Evolutionary conservation across 2,888 invertebrate genomes (phyloP).

Genomic region (Hirtodrosophila trivittata): DNA sequence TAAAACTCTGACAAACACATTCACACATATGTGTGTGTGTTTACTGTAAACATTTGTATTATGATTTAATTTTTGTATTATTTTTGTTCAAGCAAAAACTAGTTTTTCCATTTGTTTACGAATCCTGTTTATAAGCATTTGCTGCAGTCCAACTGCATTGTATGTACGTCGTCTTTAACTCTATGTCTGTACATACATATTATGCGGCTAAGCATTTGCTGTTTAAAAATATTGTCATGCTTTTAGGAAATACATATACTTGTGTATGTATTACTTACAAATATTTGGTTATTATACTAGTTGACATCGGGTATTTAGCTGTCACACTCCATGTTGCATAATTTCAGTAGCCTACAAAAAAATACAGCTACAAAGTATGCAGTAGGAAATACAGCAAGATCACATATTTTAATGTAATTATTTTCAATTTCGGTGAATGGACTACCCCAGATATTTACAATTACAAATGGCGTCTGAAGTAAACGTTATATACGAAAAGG

Average conservation of each 20-base stretch:
- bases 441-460: too few species aligned
- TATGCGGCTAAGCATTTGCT: neutral
- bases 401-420: too few species aligned
- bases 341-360: neutral
- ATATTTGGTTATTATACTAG: too few species aligned
- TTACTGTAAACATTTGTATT: neutral
- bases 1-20: neutral
- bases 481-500: neutral
- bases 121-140: constrained; percentile 2
- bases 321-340: neutral
- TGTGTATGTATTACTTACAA: neutral
- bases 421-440: too few species aligned
- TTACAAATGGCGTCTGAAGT: too few species aligned
- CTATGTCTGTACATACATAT: neutral
- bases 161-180: too few species aligned
- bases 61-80: neutral
- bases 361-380: constrained; percentile 3
- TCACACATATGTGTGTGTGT: neutral
- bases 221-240: neutral
- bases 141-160: neutral
- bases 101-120: constrained; percentile 8
- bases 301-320: neutral
- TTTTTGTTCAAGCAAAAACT: constrained; percentile 2
- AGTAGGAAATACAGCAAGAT: neutral
- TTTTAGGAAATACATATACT: neutral